phyloP scores from a whole-genome alignment of 2,797 vertebrate genomes.

The Oryzias sinensis region DNA sequence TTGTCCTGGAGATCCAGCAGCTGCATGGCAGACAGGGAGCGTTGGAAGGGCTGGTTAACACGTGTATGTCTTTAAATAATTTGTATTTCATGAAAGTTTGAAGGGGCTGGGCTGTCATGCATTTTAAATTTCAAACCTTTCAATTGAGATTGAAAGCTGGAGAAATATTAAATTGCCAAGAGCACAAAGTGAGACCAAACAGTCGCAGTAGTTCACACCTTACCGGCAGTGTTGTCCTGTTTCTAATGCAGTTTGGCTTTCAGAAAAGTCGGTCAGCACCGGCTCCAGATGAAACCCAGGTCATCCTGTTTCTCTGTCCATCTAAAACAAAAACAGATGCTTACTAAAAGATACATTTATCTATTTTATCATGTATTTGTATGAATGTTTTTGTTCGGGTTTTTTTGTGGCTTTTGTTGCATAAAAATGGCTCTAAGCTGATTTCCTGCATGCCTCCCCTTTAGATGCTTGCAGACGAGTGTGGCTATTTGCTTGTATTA shows the following conservation, averaged over 20 bases:
- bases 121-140: conserved; percentile 40
- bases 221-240: conserved; percentile 16
- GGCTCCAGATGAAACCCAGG: conserved; percentile 51
- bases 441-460: conserved; percentile 13
- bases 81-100: conserved; percentile 68
- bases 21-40: conserved; percentile 9
- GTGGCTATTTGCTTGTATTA: conserved; percentile 12
- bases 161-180: conserved; percentile 42
- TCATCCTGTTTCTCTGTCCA: conserved; percentile 27
- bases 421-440: background rate
- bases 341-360: no score
- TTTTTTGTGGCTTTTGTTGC: conserved; percentile 14
- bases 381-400: conserved; percentile 34
- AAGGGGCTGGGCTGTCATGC: conserved; percentile 44
- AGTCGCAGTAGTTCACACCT: conserved; percentile 53
- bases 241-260: conserved; percentile 28
- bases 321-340: no score
- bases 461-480: conserved; percentile 12
- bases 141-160: conserved; percentile 42
- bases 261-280: conserved; percentile 13
- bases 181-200: conserved; percentile 39
- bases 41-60: conserved; percentile 19
- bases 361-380: conserved; percentile 42
- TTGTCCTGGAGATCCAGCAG: conserved; percentile 33
- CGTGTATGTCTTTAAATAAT: conserved; percentile 64